Conservation (phyloP, 2,797 vertebrate species). For the Gymnothorax javanicus region DNA sequence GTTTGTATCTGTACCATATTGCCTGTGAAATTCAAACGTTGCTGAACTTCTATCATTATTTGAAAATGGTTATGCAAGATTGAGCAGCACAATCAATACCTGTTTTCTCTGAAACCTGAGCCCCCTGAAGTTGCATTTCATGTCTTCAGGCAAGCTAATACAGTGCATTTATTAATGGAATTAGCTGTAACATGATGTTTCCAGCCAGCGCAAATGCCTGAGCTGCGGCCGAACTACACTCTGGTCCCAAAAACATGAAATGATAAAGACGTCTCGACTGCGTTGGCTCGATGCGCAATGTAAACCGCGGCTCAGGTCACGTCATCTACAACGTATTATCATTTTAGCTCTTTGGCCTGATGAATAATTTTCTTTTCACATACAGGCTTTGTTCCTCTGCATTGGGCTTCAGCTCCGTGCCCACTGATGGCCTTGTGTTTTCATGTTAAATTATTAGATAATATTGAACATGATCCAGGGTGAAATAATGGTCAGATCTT, state of each 20-base stretch:
- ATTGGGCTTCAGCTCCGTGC: conserved; percentile 29
- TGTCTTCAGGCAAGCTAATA: conserved; percentile 22
- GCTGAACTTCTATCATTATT: neutral
- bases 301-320: neutral
- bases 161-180: conserved; percentile 33
- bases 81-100: conserved; percentile 44
- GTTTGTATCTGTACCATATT: neutral
- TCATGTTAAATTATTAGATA: conserved; percentile 36
- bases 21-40: neutral
- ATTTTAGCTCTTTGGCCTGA: neutral
- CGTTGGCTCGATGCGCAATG: neutral
- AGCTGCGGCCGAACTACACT: neutral
- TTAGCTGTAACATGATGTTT: conserved; percentile 28
- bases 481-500: conserved; percentile 43
- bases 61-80: conserved; percentile 11
- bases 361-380: neutral
- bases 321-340: neutral
- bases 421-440: conserved; percentile 34
- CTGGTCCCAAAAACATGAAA: neutral
- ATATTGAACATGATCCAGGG: conserved; percentile 42
- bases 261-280: neutral
- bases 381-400: conserved; percentile 33
- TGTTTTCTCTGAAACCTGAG: conserved; percentile 48
- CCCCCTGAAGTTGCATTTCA: conserved; percentile 25
- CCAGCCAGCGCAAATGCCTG: conserved; percentile 15